Conservation (phyloP, 2,888 invertebrate species). For the Ernsta delagoae region DNA sequence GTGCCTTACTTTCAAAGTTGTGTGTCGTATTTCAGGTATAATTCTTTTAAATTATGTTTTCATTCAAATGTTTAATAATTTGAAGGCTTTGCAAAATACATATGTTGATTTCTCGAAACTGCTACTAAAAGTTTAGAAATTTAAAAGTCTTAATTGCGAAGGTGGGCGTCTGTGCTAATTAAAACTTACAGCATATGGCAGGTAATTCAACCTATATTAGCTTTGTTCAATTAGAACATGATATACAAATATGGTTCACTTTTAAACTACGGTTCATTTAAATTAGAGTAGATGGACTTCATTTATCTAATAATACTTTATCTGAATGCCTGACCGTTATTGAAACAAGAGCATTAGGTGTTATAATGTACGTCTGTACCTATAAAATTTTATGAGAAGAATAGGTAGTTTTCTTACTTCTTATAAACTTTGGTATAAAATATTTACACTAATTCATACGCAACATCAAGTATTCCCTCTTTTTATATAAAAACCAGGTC, state of each 20-base stretch:
- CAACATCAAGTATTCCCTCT: neutral
- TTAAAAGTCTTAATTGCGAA: neutral
- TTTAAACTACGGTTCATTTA: too few relatives aligned
- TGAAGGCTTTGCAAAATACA: neutral
- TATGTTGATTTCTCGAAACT: neutral
- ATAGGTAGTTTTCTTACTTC: too few relatives aligned
- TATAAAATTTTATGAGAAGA: too few relatives aligned
- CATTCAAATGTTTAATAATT: neutral
- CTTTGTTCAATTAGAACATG: too few relatives aligned
- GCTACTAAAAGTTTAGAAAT: neutral
- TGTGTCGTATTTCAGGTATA: constrained; percentile 33
- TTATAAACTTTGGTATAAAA: too few relatives aligned
- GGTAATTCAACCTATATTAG: too few relatives aligned
- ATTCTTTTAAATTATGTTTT: neutral
- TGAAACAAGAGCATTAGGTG: too few relatives aligned
- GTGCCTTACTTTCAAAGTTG: constrained; percentile 24
- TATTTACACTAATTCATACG: neutral
- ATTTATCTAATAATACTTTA: neutral
- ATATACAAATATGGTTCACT: too few relatives aligned
- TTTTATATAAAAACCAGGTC: constrained; percentile 20
- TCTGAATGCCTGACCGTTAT: neutral
- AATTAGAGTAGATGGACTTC: too few relatives aligned
- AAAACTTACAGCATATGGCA: neutral
- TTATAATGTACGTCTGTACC: too few relatives aligned
- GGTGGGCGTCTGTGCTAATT: neutral